Percentiles rank a stretch among this genome's conserved stretches.
Evolutionary conservation across 2,113 vertebrate species (phyloP).

Genomic region (Erythrocercus mccallii): DNA sequence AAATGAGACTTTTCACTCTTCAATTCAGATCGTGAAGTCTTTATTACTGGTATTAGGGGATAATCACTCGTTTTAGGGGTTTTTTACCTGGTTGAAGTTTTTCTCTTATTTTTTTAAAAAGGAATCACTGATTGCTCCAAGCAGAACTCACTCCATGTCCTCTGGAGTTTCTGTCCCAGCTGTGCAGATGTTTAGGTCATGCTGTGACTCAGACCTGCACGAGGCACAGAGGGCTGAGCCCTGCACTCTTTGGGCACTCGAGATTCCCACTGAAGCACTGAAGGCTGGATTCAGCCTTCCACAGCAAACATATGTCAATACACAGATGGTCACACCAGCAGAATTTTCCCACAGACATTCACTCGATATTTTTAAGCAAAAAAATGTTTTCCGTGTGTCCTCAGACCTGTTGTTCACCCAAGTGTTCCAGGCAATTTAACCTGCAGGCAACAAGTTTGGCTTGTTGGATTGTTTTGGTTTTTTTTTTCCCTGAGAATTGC

Average conservation of each 20-base stretch:
- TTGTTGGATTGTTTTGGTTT: not conserved
- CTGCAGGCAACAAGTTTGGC: not conserved
- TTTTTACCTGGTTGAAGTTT: not conserved
- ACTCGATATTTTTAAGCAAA: not conserved
- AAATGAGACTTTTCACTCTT: slow-evolving; percentile 19
- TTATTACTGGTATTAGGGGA: not conserved
- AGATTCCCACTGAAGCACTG: not conserved
- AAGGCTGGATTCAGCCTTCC: not conserved
- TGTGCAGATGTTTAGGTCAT: not conserved
- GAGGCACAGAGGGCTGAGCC: not conserved
- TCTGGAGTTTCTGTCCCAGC: not conserved
- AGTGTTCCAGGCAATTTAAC: slow-evolving; percentile 51
- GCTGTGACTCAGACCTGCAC: not conserved
- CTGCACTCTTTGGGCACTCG: not conserved
- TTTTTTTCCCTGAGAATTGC: not conserved
- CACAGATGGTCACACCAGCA: slow-evolving; percentile 39
- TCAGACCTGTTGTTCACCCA: slow-evolving; percentile 12
- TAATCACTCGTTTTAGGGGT: not conserved
- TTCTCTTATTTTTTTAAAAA: not conserved
- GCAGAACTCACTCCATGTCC: not conserved
- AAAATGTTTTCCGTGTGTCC: not conserved
- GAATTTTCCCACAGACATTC: slow-evolving; percentile 19
- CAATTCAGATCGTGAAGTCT: not conserved
- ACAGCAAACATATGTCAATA: slow-evolving; percentile 28
- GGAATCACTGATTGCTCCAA: not conserved